phyloP scores from a whole-genome alignment of 2,888 invertebrate genomes.

The Dolichomitus sp. region DNA sequence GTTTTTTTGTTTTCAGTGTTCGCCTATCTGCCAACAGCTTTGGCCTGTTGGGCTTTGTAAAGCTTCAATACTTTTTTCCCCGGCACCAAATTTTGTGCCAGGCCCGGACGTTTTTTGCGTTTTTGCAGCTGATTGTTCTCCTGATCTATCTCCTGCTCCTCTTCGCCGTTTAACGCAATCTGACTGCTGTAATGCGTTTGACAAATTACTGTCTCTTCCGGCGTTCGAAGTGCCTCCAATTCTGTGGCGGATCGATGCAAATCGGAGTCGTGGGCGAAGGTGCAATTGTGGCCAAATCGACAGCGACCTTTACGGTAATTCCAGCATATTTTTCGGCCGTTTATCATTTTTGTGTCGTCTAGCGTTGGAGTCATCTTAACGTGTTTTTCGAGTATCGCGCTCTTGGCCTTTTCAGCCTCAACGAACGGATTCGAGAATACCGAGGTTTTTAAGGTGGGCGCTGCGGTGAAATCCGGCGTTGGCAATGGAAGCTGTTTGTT shows the following conservation, averaged over 20 bases:
- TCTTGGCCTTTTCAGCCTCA: constrained; percentile 94
- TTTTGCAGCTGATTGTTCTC: constrained; percentile 86
- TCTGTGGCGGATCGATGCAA: constrained; percentile 90
- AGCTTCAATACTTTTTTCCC: constrained; percentile 95
- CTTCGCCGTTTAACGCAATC: constrained; percentile 77
- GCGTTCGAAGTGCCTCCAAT: constrained; percentile 87
- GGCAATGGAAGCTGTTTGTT: constrained; percentile 87
- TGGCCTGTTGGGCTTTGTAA: constrained; percentile 90
- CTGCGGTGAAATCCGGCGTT: constrained; percentile 89
- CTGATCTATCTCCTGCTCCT: constrained; percentile 87
- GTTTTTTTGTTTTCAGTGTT: neutral
- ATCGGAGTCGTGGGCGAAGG: constrained; percentile 96
- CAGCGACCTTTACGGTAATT: constrained; percentile 96
- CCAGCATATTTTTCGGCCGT: constrained; percentile 97
- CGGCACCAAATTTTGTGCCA: constrained; percentile 92
- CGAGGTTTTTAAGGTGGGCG: constrained; percentile 88
- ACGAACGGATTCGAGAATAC: constrained; percentile 96
- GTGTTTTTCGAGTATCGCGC: constrained; percentile 95
- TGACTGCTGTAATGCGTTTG: constrained; percentile 82
- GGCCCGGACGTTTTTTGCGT: constrained; percentile 92
- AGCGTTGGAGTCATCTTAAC: constrained; percentile 94
- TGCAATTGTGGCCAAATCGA: constrained; percentile 96
- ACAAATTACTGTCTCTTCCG: constrained; percentile 85
- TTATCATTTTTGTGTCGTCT: constrained; percentile 92
- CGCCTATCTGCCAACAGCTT: constrained; percentile 82